phyloP scores from a whole-genome alignment of 2,888 invertebrate species.

The Miltochrista miniata region DNA sequence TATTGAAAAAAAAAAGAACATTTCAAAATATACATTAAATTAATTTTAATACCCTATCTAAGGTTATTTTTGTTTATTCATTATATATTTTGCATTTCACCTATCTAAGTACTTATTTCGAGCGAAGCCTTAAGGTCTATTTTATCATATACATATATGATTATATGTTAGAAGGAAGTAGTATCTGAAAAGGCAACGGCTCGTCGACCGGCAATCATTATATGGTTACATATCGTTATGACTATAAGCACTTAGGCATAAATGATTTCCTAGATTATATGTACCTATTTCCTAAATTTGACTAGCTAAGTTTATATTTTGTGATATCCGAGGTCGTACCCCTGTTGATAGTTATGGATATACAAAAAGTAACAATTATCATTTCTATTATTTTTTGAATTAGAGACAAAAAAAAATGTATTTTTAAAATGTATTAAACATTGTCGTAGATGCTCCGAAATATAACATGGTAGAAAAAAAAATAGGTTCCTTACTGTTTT shows the following conservation, averaged over 20 bases:
- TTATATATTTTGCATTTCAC: conserved; percentile 42
- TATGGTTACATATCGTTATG: conserved; percentile 25
- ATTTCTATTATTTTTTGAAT: not conserved
- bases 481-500: too few relatives aligned
- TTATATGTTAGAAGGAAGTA: conserved; percentile 34
- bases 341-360: conserved; percentile 28
- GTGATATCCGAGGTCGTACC: conserved; percentile 69
- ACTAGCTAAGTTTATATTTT: conserved; percentile 67
- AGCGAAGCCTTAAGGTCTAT: conserved; percentile 32
- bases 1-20: conserved; percentile 1
- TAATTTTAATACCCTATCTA: conserved; percentile 39
- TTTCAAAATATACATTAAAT: conserved; percentile 17
- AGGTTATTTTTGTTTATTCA: conserved; percentile 27
- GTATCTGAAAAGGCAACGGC: conserved; percentile 33
- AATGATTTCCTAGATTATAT: conserved; percentile 53
- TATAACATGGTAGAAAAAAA: too few relatives aligned
- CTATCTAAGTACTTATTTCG: conserved; percentile 36
- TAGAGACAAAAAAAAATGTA: not conserved
- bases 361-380: conserved; percentile 14
- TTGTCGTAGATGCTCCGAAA: too few relatives aligned
- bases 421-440: too few relatives aligned
- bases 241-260: conserved; percentile 43
- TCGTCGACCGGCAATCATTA: conserved; percentile 27
- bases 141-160: conserved; percentile 22
- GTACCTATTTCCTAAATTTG: conserved; percentile 70